A percentile compares a stretch with the other conserved stretches of the same genome.
Evolutionary conservation across 2,888 invertebrate species (phyloP).

Genomic region (Penaeus monodon): DNA sequence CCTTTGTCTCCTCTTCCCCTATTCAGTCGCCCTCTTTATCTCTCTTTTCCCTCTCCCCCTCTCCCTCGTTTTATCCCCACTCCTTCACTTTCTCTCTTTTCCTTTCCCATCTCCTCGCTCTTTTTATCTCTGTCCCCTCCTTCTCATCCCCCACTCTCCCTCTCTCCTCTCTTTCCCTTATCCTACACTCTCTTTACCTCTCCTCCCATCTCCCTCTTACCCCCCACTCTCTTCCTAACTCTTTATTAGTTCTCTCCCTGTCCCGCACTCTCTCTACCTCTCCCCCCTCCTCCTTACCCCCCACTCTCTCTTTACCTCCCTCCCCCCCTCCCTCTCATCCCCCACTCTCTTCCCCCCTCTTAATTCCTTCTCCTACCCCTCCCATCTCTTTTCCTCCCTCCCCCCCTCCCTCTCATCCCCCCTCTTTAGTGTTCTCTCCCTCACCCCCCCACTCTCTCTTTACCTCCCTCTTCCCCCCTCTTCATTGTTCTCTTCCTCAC

Average conservation of each 20-base stretch:
- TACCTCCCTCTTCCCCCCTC: too few relatives aligned
- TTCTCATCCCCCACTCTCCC: neutral
- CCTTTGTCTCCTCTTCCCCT: neutral
- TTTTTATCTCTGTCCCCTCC: neutral
- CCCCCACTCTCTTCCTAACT: neutral
- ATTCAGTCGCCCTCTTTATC: neutral
- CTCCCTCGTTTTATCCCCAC: neutral
- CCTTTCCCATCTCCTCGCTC: neutral
- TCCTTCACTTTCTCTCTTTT: neutral
- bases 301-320: neutral
- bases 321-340: neutral
- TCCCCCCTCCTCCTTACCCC: neutral
- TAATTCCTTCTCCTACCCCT: too few relatives aligned
- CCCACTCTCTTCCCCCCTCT: too few relatives aligned
- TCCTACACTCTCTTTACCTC: neutral
- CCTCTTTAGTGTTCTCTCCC: too few relatives aligned
- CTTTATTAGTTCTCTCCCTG: neutral
- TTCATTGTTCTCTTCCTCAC: too few relatives aligned
- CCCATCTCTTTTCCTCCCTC: too few relatives aligned
- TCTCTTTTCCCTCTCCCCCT: neutral
- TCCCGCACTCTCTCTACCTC: neutral
- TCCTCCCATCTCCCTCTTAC: neutral
- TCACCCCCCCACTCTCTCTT: too few relatives aligned
- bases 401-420: too few relatives aligned
- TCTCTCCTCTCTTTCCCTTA: neutral